Evolutionary conservation across 2,113 vertebrate species (phyloP), one percentile per base, ranked within the genome.

Genomic region (Actinemys pallida): DNA sequence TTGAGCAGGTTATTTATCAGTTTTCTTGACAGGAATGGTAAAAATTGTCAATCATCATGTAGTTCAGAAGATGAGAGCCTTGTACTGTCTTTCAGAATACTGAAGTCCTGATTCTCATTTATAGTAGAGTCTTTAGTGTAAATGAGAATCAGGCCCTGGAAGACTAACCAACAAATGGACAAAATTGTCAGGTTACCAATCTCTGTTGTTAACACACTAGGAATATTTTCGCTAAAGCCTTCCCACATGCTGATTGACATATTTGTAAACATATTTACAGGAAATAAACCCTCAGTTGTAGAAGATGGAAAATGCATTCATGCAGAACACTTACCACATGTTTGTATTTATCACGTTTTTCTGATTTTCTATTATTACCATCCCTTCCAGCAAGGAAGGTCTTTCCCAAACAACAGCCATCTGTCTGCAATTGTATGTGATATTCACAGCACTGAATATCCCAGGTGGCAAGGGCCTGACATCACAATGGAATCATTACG

Each of bases 1-100:
- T 72, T 72, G 45, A 8, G 0, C 56, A 84, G 2, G 3, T 0
- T n/a, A 53, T 5, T 75, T 45, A 25, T 19, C 1, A 0, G 0
- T 90, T 90, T 65, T 42, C 17, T 83, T 89, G 42, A 31, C 10
- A 3, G 1, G 35, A 39, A 8, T 2, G 29, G 29, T 31, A 49
- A 35, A 79, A 52, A 72, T 35, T 25, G 1, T 0, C 5, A 11
- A 45, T 42, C 22, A 45, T 42, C 20, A 27, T 16, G 24, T 45
- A 27, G 42, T 16, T 47, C 25, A 14, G 42, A 47, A 29, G 75
- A 78, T 47, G 42, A 78, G 42, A 76, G 24, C 75, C 75, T 5
- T 25, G 14, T 0, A 0, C 25, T 54, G 39, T 3, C 10, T 59
- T 45, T 45, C 29, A 50, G 9, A 54, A 56, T 13, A 22, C 45